Conservation (phyloP, 2,113 vertebrate species). For the Salminus brasiliensis region DNA sequence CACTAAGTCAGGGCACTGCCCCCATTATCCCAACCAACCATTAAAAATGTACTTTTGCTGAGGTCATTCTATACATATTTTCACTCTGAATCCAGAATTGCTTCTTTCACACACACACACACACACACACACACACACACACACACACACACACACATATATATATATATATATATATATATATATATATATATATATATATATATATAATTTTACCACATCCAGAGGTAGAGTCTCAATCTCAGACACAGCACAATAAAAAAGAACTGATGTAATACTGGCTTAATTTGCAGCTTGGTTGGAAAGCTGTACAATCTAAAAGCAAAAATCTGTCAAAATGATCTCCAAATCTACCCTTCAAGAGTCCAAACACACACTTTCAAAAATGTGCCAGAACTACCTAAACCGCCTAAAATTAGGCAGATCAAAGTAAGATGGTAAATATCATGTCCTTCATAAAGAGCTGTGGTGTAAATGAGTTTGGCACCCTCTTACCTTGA, state of each 20-base stretch:
- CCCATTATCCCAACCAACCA: neutral
- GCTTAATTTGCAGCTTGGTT: neutral
- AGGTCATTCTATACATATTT: neutral
- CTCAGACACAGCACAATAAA: constrained; percentile 18
- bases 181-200: no score
- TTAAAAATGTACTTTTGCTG: neutral
- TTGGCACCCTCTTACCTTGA: constrained; percentile 34
- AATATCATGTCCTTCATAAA: constrained; percentile 36
- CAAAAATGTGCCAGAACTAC: constrained; percentile 20
- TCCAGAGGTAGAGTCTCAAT: neutral
- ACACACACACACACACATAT: no score
- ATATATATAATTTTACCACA: neutral
- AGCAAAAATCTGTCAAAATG: neutral
- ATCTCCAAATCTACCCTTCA: constrained; percentile 12
- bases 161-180: no score
- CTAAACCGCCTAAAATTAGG: constrained; percentile 22
- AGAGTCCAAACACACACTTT: constrained; percentile 13
- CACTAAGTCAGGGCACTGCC: neutral
- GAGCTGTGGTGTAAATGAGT: constrained; percentile 13
- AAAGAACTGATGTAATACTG: neutral
- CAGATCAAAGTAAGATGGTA: constrained; percentile 30
- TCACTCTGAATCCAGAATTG: neutral
- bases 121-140: no score
- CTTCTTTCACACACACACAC: no score
- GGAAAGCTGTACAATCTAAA: neutral